phyloP scores from a whole-genome alignment of 2,888 invertebrate species.

The Cantharis nigra region DNA sequence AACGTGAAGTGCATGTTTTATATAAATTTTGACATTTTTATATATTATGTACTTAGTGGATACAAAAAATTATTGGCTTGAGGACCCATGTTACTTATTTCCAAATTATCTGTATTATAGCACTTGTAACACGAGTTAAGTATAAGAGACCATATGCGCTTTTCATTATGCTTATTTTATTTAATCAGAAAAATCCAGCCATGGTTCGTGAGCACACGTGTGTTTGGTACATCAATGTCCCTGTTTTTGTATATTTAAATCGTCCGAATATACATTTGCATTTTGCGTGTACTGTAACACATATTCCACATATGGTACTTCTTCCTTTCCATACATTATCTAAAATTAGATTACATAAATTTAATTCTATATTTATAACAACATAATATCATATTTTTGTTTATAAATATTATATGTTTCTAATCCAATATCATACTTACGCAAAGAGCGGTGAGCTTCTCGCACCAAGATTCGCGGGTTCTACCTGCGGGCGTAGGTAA shows the following conservation, averaged over 20 bases:
- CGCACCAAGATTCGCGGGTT: too few relatives aligned
- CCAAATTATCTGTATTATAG: constrained; percentile 23
- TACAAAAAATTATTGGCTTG: constrained; percentile 9
- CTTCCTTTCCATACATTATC: constrained; percentile 35
- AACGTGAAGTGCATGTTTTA: constrained; percentile 12
- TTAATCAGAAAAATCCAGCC: constrained; percentile 46
- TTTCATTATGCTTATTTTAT: constrained; percentile 45
- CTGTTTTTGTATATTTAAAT: constrained; percentile 52
- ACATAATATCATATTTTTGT: neutral
- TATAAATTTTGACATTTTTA: constrained; percentile 7
- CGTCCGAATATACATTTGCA: constrained; percentile 49
- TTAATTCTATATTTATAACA: neutral
- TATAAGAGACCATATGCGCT: constrained; percentile 43
- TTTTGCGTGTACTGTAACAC: constrained; percentile 45
- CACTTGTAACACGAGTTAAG: constrained; percentile 18
- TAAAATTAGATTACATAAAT: constrained; percentile 9
- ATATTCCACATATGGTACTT: constrained; percentile 47
- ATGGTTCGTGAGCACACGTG: constrained; percentile 48
- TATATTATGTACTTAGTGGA: too few relatives aligned
- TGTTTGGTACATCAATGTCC: constrained; percentile 46
- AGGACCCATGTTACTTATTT: constrained; percentile 18
- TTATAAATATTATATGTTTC: too few relatives aligned
- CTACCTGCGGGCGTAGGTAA: too few relatives aligned
- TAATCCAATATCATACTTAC: too few relatives aligned
- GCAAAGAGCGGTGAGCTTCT: too few relatives aligned